A percentile compares a stretch with the other conserved stretches of the same genome.
Conservation (phyloP, 2,113 vertebrate genomes). For the Chloebia gouldiae region DNA sequence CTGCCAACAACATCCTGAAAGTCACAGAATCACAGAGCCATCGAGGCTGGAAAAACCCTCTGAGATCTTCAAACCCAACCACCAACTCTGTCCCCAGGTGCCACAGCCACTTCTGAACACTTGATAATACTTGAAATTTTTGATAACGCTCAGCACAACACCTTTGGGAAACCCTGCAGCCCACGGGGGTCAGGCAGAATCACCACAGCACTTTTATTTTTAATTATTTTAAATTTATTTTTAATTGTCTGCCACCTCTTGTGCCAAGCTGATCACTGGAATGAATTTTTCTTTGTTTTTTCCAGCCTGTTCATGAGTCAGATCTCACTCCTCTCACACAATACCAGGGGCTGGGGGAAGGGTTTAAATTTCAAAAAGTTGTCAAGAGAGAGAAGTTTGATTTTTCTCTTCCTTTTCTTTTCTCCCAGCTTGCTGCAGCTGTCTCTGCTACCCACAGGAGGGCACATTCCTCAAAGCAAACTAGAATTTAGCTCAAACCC, state of each 20-base stretch:
- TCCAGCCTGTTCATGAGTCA: not conserved
- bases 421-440: conserved; percentile 17
- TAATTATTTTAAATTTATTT: not conserved
- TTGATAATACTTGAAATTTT: no score
- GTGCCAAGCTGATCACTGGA: not conserved
- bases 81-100: not conserved
- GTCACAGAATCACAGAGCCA: not conserved
- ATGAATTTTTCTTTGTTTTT: not conserved
- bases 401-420: not conserved
- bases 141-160: not conserved
- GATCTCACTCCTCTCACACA: not conserved
- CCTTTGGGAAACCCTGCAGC: not conserved
- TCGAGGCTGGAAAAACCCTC: not conserved
- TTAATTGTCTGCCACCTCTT: not conserved
- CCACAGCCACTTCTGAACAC: not conserved
- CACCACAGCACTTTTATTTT: not conserved
- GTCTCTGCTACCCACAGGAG: conserved; percentile 39
- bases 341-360: rapidly evolving
- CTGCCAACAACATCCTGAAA: not conserved
- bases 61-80: not conserved
- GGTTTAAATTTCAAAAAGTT: not conserved
- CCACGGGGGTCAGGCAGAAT: no score
- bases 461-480: conserved; percentile 45
- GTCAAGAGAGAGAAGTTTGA: not conserved
- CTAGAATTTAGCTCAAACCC: not conserved